Evolutionary conservation across 1,140 invertebrate species (phyloP), one percentile per base, ranked within the genome.

Genomic region (Drosophila persimilis): DNA sequence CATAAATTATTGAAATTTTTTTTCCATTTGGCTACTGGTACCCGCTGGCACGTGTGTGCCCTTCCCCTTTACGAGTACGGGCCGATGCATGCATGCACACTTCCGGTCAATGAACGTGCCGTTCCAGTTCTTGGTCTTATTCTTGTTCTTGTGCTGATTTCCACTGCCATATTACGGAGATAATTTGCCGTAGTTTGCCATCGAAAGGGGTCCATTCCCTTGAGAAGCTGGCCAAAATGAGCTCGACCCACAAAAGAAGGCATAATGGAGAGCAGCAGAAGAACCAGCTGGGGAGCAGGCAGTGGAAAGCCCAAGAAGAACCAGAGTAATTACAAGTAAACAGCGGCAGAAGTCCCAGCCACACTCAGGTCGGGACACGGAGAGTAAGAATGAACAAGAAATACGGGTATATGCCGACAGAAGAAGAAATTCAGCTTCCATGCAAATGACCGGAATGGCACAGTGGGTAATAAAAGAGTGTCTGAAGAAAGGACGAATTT

Each of bases 31-130:
- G 11, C 43, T 13, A 24, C 52, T 46, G 22, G 47, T 58, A 52
- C 62, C 56, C 65, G 70, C 29, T 52, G 46, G 31, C 31, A 47
- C 45, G 44, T 76, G 63, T 50, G 13, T 6, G 20, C 20, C 8
- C 39, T 29, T n/a, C 39, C 35, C 48, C 44, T 70, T 74, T 57
- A 39, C 60, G 54, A 46, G 48, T 47, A 35, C 65, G 43, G 31
- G 45, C 77, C 57, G 44, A 55, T 65, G 65, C 79, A 72, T 77
- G 78, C 60, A 63, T 52, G 48, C 76, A 80, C 55, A 73, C 62
- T 72, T 86, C 81, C 81, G 81, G 83, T 72, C 66, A 69, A 58
- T 73, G 70, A 67, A 73, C 81, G 81, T 80, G 64, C 45, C 41
- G 45, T 43, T 11, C 47, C 46, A 17, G 6, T 17, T n/a, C 47